Percentiles rank a stretch among this genome's conserved stretches.
phyloP scores from a whole-genome alignment of 1,140 invertebrate genomes.

The Nasonia vitripennis region DNA sequence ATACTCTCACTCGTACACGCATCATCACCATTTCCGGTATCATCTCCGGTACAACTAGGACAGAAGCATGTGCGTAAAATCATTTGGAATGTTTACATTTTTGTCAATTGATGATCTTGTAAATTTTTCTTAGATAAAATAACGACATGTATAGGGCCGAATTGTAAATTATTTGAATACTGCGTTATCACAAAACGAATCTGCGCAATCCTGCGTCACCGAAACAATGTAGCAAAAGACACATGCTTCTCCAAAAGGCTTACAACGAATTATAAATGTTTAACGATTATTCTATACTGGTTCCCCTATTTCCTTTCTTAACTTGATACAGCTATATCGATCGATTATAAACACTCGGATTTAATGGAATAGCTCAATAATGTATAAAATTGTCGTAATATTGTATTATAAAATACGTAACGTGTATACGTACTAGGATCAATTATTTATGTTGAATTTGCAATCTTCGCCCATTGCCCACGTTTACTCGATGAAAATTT shows the following conservation, averaged over 20 bases:
- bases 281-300: not conserved
- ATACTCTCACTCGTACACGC: not conserved
- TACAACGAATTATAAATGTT: not conserved
- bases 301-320: slow-evolving; percentile 3
- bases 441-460: slow-evolving; percentile 10
- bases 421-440: not conserved
- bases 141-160: not conserved
- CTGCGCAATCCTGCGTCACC: not conserved
- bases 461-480: not conserved
- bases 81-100: slow-evolving; percentile 17
- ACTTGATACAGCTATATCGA: not conserved
- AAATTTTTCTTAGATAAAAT: not conserved
- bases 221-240: slow-evolving; percentile 8
- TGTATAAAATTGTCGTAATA: slow-evolving; percentile 35
- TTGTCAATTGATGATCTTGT: not conserved
- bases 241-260: slow-evolving; percentile 25
- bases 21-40: no score
- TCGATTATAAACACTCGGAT: slow-evolving; percentile 20
- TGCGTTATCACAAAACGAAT: slow-evolving; percentile 28
- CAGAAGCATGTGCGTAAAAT: slow-evolving; percentile 26
- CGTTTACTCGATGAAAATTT: slow-evolving; percentile 15
- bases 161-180: slow-evolving; percentile 25
- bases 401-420: slow-evolving; percentile 40
- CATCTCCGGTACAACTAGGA: not conserved
- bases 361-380: not conserved